These are phyloP conservation scores for Tenualosa thibaudeaui DNA, from an alignment of 2,797 vertebrate genomes.

Conservation along the genomic window DNA sequence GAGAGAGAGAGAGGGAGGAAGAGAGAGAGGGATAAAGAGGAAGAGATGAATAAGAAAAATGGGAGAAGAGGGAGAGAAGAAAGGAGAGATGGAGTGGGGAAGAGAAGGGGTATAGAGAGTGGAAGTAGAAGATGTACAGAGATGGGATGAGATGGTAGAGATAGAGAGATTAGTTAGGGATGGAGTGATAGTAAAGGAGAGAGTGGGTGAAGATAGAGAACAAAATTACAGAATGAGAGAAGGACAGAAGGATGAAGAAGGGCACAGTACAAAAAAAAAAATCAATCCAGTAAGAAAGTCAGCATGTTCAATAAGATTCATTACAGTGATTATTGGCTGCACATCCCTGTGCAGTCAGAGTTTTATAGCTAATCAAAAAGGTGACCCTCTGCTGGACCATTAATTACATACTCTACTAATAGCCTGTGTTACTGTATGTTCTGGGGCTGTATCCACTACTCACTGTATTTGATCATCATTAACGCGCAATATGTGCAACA, in stretches of 20 bases:
- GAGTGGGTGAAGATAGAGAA: background rate
- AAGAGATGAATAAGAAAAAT: background rate
- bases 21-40: background rate
- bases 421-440: background rate
- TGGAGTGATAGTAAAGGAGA: background rate
- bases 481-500: no score
- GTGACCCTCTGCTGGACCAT: background rate
- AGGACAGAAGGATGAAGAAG: slow-evolving; percentile 25
- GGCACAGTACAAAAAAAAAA: background rate
- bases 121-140: no score
- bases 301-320: slow-evolving; percentile 10
- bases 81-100: background rate
- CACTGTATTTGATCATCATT: no score
- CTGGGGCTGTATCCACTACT: background rate
- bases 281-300: background rate
- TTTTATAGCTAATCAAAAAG: background rate
- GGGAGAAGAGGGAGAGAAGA: background rate
- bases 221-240: background rate
- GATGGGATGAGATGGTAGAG: background rate
- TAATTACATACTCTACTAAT: background rate
- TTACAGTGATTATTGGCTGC: background rate
- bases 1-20: background rate
- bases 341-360: background rate
- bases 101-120: slow-evolving; percentile 8
- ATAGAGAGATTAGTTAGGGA: background rate